Percentiles rank a stretch among this genome's conserved stretches.
These are phyloP conservation scores for Champsocephalus esox DNA, from an alignment of 2,797 vertebrate species.

Conservation along the genomic window DNA sequence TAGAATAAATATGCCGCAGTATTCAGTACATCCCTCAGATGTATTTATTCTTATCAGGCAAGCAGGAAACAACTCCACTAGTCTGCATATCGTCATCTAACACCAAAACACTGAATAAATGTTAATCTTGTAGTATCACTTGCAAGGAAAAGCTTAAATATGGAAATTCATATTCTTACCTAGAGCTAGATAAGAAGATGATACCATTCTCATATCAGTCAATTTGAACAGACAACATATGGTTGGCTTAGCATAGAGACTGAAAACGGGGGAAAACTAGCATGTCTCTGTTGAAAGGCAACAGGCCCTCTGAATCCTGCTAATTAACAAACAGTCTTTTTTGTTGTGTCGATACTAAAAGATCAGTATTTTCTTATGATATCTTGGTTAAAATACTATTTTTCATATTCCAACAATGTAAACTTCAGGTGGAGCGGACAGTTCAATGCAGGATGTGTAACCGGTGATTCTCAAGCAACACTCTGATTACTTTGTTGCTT, in stretches of 20 bases:
- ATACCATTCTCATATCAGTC: not conserved
- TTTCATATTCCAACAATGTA: constrained; percentile 15
- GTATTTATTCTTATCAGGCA: not conserved
- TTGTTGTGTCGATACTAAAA: not conserved
- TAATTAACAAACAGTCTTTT: not conserved
- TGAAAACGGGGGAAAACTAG: not conserved
- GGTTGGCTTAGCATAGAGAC: not conserved
- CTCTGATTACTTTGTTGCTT: constrained; percentile 46
- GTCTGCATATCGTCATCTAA: not conserved
- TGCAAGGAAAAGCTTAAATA: not conserved
- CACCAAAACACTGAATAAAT: not conserved
- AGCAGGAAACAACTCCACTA: not conserved
- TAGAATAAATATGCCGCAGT: not conserved
- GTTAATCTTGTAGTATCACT: not conserved
- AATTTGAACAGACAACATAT: not conserved
- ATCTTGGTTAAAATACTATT: not conserved
- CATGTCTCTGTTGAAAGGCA: not conserved
- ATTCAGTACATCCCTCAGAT: not conserved
- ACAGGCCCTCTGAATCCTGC: not conserved
- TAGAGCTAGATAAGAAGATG: not conserved
- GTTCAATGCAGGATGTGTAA: constrained; percentile 7
- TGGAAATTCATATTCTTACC: not conserved
- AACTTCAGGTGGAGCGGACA: constrained; percentile 9
- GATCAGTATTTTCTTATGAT: not conserved
- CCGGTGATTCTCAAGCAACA: constrained; percentile 58